Conservation (phyloP, 2,113 vertebrate species). For the Tragelaphus buxtoni region DNA sequence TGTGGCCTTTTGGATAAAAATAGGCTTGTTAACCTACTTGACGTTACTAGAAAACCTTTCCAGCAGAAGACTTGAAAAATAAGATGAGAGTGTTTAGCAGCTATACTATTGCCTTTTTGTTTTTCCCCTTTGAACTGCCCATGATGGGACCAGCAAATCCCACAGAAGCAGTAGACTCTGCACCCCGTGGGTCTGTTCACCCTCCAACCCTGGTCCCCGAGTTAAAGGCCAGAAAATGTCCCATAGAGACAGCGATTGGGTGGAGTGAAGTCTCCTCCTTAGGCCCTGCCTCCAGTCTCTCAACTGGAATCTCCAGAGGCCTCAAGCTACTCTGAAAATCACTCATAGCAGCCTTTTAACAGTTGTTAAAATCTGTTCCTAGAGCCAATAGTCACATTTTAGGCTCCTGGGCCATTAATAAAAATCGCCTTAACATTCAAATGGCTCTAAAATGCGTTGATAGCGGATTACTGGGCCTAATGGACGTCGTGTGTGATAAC, state of each 20-base stretch:
- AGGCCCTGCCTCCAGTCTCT: background rate
- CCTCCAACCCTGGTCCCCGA: background rate
- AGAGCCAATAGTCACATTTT: slow-evolving; percentile 77
- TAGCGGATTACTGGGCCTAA: slow-evolving; percentile 86
- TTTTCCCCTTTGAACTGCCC: too few species aligned
- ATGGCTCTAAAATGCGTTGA: slow-evolving; percentile 80
- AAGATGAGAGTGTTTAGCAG: background rate
- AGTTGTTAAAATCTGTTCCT: slow-evolving; percentile 68
- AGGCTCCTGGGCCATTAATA: slow-evolving; percentile 83
- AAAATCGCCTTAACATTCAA: slow-evolving; percentile 86
- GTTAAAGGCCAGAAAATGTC: background rate
- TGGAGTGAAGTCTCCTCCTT: background rate
- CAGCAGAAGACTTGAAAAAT: background rate
- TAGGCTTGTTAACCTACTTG: background rate
- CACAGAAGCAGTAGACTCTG: background rate
- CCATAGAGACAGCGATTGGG: background rate
- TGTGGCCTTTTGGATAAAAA: background rate
- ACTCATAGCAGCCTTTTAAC: slow-evolving; percentile 5
- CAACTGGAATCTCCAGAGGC: background rate
- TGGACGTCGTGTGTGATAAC: slow-evolving; percentile 77
- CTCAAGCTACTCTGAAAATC: background rate
- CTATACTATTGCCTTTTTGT: background rate
- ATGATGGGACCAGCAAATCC: background rate
- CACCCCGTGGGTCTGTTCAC: background rate
- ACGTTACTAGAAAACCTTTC: background rate